These are phyloP conservation scores for Tetanocera ferruginea DNA, from an alignment of 2,888 invertebrate species.

Conservation along the genomic window DNA sequence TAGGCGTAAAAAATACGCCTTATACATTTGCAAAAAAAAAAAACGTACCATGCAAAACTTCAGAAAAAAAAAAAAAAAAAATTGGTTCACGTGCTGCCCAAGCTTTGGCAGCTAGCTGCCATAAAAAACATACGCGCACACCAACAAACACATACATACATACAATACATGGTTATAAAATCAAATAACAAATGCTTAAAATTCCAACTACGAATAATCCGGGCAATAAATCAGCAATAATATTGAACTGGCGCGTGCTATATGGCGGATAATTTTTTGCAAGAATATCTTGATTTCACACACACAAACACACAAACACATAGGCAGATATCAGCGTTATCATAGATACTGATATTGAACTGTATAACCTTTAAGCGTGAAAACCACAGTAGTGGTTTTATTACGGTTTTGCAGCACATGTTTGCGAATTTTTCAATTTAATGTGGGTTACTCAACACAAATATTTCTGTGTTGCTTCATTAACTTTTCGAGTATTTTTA, in stretches of 20 bases:
- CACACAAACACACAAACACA: too few species aligned
- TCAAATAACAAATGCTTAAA: constrained; percentile 47
- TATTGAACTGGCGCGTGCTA: constrained; percentile 49
- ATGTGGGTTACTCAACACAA: too few species aligned
- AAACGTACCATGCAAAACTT: not conserved
- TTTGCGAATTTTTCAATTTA: too few species aligned
- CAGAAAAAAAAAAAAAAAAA: constrained; percentile 44
- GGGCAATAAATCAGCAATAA: constrained; percentile 56
- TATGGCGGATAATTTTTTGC: not conserved
- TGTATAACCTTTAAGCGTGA: too few species aligned
- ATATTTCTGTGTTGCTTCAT: too few species aligned
- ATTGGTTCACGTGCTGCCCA: not conserved
- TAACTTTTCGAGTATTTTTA: too few species aligned
- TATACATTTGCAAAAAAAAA: constrained; percentile 16
- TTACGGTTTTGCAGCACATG: too few species aligned
- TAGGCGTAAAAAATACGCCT: not conserved
- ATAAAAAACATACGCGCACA: constrained; percentile 20
- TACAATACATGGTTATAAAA: constrained; percentile 41
- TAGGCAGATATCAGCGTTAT: not conserved
- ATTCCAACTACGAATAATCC: constrained; percentile 55
- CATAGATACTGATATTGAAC: not conserved
- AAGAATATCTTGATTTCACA: not conserved
- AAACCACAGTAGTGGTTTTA: too few species aligned
- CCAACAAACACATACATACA: constrained; percentile 25
- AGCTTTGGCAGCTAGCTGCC: too few species aligned